Percentiles rank a stretch among this genome's conserved stretches.
Evolutionary conservation across 2,797 vertebrate genomes (phyloP).

Genomic region (Oreonectes daqikongensis): DNA sequence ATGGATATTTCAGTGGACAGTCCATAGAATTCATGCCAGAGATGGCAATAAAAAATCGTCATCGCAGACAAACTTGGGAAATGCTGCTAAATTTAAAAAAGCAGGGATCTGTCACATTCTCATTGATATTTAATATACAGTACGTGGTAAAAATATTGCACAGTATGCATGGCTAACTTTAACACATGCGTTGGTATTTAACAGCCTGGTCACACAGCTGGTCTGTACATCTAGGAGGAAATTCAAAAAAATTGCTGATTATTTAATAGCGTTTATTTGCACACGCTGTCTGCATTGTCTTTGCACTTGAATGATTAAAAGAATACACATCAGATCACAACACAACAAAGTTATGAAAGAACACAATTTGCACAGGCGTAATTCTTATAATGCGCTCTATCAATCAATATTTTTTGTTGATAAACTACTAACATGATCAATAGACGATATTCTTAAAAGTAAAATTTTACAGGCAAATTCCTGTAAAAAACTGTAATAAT

Average conservation of each 20-base stretch:
- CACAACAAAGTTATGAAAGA: too few relatives aligned
- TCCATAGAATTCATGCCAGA: slow-evolving; percentile 32
- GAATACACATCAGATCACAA: too few relatives aligned
- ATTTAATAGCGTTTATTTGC: too few relatives aligned
- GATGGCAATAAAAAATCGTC: slow-evolving; percentile 33
- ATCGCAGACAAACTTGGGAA: slow-evolving; percentile 34
- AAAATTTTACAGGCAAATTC: too few relatives aligned
- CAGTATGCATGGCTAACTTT: not conserved
- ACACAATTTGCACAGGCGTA: too few relatives aligned
- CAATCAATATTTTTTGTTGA: not conserved
- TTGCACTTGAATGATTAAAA: too few relatives aligned
- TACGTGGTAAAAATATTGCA: not conserved
- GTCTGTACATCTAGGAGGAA: too few relatives aligned
- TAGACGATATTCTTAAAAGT: too few relatives aligned
- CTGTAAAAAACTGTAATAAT: too few relatives aligned
- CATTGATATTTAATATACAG: slow-evolving; percentile 22
- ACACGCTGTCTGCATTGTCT: too few relatives aligned
- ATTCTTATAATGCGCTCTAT: not conserved
- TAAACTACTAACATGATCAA: not conserved
- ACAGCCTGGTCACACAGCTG: too few relatives aligned
- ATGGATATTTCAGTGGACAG: slow-evolving; percentile 32
- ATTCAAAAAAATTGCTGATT: too few relatives aligned
- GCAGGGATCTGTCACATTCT: not conserved
- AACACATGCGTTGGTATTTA: not conserved
- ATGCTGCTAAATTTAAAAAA: slow-evolving; percentile 31